Conservation (phyloP, 1,140 invertebrate species). For the Zaprionus ghesquierei region DNA sequence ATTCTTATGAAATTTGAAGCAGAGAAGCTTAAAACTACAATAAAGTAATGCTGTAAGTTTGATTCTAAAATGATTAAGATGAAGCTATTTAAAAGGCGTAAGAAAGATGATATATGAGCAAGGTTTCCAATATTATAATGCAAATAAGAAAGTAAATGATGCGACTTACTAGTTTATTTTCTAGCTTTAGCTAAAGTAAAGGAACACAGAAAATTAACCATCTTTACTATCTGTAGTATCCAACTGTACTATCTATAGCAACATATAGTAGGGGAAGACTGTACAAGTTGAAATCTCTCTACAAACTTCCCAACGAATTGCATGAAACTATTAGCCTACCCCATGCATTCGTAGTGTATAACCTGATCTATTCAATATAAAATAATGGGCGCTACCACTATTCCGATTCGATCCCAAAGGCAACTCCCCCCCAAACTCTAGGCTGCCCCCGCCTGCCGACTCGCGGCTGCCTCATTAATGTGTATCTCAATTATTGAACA, state of each 20-base stretch:
- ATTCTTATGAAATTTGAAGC: background rate
- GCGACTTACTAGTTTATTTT: no score
- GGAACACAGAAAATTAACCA: no score
- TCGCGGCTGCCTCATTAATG: conserved; percentile 68
- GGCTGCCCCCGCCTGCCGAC: background rate
- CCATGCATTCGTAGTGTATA: background rate
- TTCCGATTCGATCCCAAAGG: conserved; percentile 46
- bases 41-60: no score
- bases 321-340: background rate
- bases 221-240: no score
- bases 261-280: no score
- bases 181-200: no score
- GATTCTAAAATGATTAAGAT: background rate
- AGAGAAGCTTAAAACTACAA: background rate
- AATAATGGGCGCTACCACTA: conserved; percentile 75
- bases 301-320: background rate
- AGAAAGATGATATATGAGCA: no score
- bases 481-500: conserved; percentile 81
- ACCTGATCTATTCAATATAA: conserved; percentile 62
- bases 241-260: background rate
- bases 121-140: no score
- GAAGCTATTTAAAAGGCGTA: no score
- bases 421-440: conserved; percentile 17
- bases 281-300: no score
- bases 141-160: no score